Evolutionary conservation across 2,888 invertebrate species (phyloP), one percentile per base, ranked within the genome.

Genomic region (Eristalinus sepulchralis): DNA sequence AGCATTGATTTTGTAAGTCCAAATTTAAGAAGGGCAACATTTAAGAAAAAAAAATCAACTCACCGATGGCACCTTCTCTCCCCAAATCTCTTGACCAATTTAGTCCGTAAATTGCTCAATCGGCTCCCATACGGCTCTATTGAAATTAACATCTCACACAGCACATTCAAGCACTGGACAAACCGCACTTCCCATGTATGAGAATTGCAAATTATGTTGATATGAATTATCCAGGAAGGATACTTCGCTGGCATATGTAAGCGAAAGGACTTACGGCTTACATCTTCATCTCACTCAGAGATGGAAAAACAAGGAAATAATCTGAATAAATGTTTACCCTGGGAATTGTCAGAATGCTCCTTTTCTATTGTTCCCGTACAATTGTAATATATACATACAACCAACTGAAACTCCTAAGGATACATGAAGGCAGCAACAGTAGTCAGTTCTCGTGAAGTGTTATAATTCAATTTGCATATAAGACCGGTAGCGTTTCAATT

Each of bases 301-400:
- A 68, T 27, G 55, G 78, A 78, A 66, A 72, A 71, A 78, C 78
- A 76, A 73, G 73, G 60, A 78, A 78, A 91, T 91, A 91, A 91
- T 91, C 91, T 90, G 90, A 91, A 91, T 91, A 90, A 91, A 91
- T 91, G 91, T 91, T 90, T 89, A 88, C 75, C 91, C 68, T 83
- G 91, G 91, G 91, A 91, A 90, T 91, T 90, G 89, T 89, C 89
- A 88, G 90, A 89, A 90, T 89, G 88, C 88, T 88, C 88, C 88
- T 84, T 87, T 60, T 72, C 80, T 80, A 80, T 67, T 72, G 67
- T 73, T 22, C 63, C 24, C 22, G 20, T 22, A 80, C 80, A 73
- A 59, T 66, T 31, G 66, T 36, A 39, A 31, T 62, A 53, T 20
- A 27, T 53, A 17, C 47, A 17, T 8, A 60, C 53, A 62, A 60